A percentile compares a stretch with the other conserved stretches of the same genome.
Evolutionary conservation across 2,797 vertebrate species (phyloP).

Genomic region (Lateolabrax maculatus): DNA sequence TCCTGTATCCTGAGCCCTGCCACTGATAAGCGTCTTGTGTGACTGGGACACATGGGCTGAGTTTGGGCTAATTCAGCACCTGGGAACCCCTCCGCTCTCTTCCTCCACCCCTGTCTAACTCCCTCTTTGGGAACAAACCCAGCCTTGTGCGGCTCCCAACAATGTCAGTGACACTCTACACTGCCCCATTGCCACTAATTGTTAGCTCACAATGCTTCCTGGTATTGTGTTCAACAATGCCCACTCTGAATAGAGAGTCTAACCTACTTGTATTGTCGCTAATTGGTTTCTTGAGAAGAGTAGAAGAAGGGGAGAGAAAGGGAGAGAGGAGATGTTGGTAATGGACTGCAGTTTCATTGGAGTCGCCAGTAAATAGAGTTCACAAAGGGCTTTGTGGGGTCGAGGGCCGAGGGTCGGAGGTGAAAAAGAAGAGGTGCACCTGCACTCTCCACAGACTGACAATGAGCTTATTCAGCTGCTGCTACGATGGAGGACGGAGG

Average conservation of each 20-base stretch:
- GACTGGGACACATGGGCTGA: conserved; percentile 69
- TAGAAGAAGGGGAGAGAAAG: conserved; percentile 81
- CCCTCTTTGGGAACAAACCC: conserved; percentile 85
- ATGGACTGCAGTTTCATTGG: conserved; percentile 84
- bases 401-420: conserved; percentile 83
- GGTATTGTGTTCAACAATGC: conserved; percentile 88
- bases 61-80: conserved; percentile 80
- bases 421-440: conserved; percentile 84
- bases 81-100: conserved; percentile 75
- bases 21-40: conserved; percentile 72
- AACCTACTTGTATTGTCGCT: conserved; percentile 90
- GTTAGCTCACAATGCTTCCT: conserved; percentile 87
- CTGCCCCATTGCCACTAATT: conserved; percentile 86
- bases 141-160: conserved; percentile 85
- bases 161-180: conserved; percentile 89
- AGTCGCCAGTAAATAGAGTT: conserved; percentile 83
- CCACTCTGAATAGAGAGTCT: conserved; percentile 87
- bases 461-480: conserved; percentile 84
- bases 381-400: conserved; percentile 85
- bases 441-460: conserved; percentile 77
- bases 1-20: conserved; percentile 68
- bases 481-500: conserved; percentile 46
- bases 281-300: conserved; percentile 89
- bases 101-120: conserved; percentile 75
- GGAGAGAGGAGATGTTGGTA: conserved; percentile 81